Evolutionary conservation across 2,888 invertebrate species (phyloP), one percentile per base, ranked within the genome.

Genomic region (Rhaphigaster nebulosa): DNA sequence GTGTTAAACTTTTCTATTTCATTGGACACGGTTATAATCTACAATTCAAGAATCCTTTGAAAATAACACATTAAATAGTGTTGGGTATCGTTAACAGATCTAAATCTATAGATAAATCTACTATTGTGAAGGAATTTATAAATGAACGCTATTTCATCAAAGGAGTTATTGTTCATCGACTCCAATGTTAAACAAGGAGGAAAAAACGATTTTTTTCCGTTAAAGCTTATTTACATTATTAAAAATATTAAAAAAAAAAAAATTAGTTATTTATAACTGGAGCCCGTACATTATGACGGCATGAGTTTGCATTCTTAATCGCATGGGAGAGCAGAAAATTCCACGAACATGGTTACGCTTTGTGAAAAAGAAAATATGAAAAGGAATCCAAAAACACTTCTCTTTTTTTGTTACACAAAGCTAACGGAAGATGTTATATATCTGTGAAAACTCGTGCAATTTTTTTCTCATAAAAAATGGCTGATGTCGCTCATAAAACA

Each of bases 381-480:
- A 41, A 80, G 41, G 41, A 80, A 80, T 80, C 6, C 34, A 80
- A 80, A 80, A 80, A 80, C 20, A 80, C 34, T 80, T 10, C 10
- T 41, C 4, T 38, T 41, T 41, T 80, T 41, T 80, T 38, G 20
- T 23, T 80, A 41, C 26, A 1, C 41, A 6, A 80, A 80, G 80
- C 41, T 80, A 80, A 41, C 80, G 80, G 80, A 26, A 80, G 23
- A 41, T 80, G 41, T 80, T 80, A 80, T 41, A 80, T 80, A 80
- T 80, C 41, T 80, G 23, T 80, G 80, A 80, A 70, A 70, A 80
- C 20, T 23, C 41, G 20, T 26, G 23, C 26, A 41, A 41, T 5
- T 80, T 80, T 80, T 80, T 80, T 70, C 13, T 34, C 41, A 41
- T 23, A 23, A 80, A 80, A 80, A 80, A 80, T 23, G 34, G 23